Evolutionary conservation across 2,797 vertebrate genomes (phyloP), one percentile per base, ranked within the genome.

Genomic region (Xyrichtys novacula): DNA sequence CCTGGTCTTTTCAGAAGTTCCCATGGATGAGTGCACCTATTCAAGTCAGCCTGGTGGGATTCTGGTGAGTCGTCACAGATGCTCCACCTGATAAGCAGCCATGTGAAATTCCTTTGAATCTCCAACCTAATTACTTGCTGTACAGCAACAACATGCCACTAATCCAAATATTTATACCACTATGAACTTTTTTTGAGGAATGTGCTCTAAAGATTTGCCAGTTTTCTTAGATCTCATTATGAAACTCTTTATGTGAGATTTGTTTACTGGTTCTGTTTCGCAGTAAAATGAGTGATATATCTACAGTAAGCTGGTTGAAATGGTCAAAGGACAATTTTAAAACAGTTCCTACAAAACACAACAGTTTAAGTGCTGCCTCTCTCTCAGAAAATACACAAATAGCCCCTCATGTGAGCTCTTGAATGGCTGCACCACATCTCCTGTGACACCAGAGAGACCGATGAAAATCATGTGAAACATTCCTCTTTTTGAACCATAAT

Each of bases 21-120:
- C 98, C 97, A 8, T 99, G 97, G 98, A 96, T 99, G 97, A 99
- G 93, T 22, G 98, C 98, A 59, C 98, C 98, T 46, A 97, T 99
- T 94, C 98, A 99, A 92, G 97, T 99, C 75, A 93, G 94, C 85
- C 85, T 99, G 92, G 98, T 99, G 50, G 97, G 98, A 90, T 93
- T 99, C 92, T 99, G 98, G 98, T 99, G 91, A 98, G 98, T 96
- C 42, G 65, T 81, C 71, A 75, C 46, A 76, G 71, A 85, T 80
- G 63, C 60, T 66, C 50, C 25, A 71, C 65, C 80, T 72, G 85
- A 90, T 85, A 82, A 72, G 50, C 61, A 11, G 19, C 70, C 55
- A 20, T n/a, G 71, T 81, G 61, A 56, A 42, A 58, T 56, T 23
- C 32, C 61, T 74, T 80, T 58, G 9, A 64, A 62, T 67, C 42